A percentile compares a stretch with the other conserved stretches of the same genome.
phyloP scores from a whole-genome alignment of 1,140 invertebrate species.

The Callitettix versicolor region DNA sequence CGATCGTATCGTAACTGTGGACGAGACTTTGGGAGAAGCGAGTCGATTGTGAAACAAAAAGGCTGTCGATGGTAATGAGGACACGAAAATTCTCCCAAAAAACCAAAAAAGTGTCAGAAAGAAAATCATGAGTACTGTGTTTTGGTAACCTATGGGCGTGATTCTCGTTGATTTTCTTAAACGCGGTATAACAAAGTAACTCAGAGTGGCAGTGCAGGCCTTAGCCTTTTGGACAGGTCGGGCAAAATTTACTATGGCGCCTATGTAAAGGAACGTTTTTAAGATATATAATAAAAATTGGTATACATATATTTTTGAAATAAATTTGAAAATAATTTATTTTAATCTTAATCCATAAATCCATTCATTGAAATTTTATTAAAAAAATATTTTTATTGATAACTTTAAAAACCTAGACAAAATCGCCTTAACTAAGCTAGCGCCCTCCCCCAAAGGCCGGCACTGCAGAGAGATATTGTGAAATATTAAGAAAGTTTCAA shows the following conservation, averaged over 20 bases:
- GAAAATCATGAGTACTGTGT: constrained; percentile 14
- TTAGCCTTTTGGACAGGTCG: too few species aligned
- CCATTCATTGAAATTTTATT: too few species aligned
- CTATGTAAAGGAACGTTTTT: too few species aligned
- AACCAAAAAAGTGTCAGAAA: neutral
- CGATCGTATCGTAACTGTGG: constrained; percentile 17
- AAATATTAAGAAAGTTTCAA: constrained; percentile 13
- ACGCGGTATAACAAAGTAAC: constrained; percentile 16
- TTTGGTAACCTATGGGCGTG: constrained; percentile 20
- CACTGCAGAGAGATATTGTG: constrained; percentile 16
- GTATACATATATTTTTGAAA: too few species aligned
- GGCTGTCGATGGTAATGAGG: constrained; percentile 12
- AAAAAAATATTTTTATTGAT: too few species aligned
- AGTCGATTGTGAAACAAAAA: constrained; percentile 17
- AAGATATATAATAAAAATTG: too few species aligned
- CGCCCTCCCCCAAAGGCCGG: too few species aligned
- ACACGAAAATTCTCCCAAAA: neutral
- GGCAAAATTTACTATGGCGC: too few species aligned
- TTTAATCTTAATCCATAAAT: too few species aligned
- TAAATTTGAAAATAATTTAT: too few species aligned
- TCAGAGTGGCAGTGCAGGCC: constrained; percentile 16
- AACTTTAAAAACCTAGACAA: too few species aligned
- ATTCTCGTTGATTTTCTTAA: constrained; percentile 22
- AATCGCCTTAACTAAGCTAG: too few species aligned
- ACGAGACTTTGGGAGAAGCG: constrained; percentile 22